Conservation (phyloP, 2,888 invertebrate species). For the Endotricha flammealis region DNA sequence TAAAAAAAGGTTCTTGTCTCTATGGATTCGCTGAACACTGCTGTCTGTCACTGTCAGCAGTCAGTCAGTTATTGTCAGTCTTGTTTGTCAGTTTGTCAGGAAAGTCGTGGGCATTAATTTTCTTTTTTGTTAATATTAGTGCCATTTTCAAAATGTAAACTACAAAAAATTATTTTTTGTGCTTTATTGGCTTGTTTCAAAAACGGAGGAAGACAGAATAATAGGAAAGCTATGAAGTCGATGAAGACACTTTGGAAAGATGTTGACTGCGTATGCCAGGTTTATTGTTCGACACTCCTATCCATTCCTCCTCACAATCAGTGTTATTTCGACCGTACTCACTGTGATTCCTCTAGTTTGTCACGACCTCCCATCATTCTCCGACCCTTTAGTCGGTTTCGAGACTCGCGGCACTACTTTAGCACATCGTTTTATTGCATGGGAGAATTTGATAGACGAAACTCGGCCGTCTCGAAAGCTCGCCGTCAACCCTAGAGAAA, state of each 20-base stretch:
- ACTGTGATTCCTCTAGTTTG: constrained; percentile 62
- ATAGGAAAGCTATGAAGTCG: constrained; percentile 54
- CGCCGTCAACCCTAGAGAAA: constrained; percentile 84
- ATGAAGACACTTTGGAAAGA: constrained; percentile 45
- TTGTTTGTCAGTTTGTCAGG: no score
- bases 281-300: constrained; percentile 72
- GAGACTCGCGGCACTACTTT: constrained; percentile 93
- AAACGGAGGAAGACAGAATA: constrained; percentile 44
- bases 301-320: constrained; percentile 56
- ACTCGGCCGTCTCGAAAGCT: constrained; percentile 83
- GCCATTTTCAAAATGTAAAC: constrained; percentile 39
- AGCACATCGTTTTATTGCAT: constrained; percentile 87
- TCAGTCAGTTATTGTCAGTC: no score
- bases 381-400: constrained; percentile 94
- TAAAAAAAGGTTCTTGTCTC: no score
- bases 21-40: no score
- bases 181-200: constrained; percentile 11
- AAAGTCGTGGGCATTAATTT: no score
- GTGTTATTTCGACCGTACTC: constrained; percentile 55
- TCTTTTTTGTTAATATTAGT: no score
- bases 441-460: constrained; percentile 89
- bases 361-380: constrained; percentile 84
- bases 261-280: constrained; percentile 69
- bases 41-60: no score
- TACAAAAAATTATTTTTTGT: constrained; percentile 7